Base-by-base conservation (phyloP, 2,797 vertebrate species). In the Gymnothorax reevesii region DNA sequence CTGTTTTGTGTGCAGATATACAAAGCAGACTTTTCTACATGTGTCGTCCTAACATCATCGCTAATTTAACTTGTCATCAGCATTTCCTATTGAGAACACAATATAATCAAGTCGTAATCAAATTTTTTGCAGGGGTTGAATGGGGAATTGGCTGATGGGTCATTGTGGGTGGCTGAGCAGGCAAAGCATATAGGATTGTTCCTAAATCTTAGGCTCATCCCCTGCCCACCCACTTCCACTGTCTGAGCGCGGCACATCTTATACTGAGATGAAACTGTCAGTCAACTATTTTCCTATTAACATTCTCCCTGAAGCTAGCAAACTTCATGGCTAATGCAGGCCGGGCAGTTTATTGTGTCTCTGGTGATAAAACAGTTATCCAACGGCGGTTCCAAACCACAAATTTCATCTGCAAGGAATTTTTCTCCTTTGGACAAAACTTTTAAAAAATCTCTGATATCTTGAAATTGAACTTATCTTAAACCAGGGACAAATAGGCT, bases 191-290 rank as follows among this genome's bases (percentile, higher is more conserved):
- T 17, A 13, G 59, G 12, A 64, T 82, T 83, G 62, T 60, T 82
- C 42, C 3, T 75, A 42, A 75, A 75, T 5, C 71, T 42, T 42
- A 42, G 33, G 33, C 33, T 2, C 17, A 42, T 15, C 42, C 15
- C 17, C 13, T 17, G 42, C 6, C 42, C 75, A 52, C 73, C 12
- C 33, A 42, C 73, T 13, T 33, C 27, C 73, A 75, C 73, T 57
- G 42, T 25, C 13, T 90, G 90, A 89, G 82, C 91, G 89, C 92
- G 88, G 89, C 90, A 22, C 82, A 84, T 85, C 89, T 93, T 94
- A 94, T 94, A 91, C 52, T 49, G 12, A 91, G 90, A 91, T 88
- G 92, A 85, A 92, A 86, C 92, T 92, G 93, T 93, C 93, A 94
- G 92, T 95, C 94, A 94, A 90, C 79, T 57, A 87, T 88, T 59